Conservation (phyloP, 2,888 invertebrate species). For the Sminthurinus aureus region DNA sequence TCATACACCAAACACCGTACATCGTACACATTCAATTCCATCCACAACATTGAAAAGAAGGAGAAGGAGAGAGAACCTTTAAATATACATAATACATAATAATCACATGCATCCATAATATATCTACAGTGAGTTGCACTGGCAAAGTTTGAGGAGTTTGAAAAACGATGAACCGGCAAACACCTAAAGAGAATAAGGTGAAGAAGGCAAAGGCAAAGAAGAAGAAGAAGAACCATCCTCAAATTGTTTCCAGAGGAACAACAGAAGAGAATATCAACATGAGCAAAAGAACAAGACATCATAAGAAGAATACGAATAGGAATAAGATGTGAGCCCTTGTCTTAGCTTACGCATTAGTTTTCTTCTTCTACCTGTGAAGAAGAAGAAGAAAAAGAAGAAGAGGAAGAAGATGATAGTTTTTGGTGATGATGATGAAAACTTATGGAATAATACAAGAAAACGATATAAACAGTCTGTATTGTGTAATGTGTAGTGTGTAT, state of each 20-base stretch:
- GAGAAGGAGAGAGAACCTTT: not conserved
- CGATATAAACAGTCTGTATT: not conserved
- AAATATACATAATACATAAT: conserved; percentile 1
- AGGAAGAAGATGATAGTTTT: not conserved
- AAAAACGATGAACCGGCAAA: conserved; percentile 15
- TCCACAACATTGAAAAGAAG: no score
- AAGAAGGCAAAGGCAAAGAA: not conserved
- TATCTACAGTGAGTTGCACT: not conserved
- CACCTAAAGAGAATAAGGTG: not conserved
- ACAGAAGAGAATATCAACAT: conserved; percentile 2
- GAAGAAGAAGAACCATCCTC: conserved; percentile 15
- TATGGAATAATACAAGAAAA: conserved; percentile 8
- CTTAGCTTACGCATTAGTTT: conserved; percentile 8
- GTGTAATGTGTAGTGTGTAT: not conserved
- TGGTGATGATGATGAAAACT: not conserved
- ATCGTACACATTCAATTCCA: no score
- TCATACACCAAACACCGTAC: no score
- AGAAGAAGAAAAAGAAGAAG: conserved; percentile 8
- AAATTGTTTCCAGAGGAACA: conserved; percentile 19
- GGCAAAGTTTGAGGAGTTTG: not conserved
- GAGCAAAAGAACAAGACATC: not conserved
- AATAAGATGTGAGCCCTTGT: conserved; percentile 24
- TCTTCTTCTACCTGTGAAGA: not conserved
- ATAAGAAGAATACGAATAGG: conserved; percentile 1
- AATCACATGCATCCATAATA: not conserved